A percentile compares a stretch with the other conserved stretches of the same genome.
Evolutionary conservation across 2,113 vertebrate species (phyloP).

Genomic region (Pygathrix nemaeus): DNA sequence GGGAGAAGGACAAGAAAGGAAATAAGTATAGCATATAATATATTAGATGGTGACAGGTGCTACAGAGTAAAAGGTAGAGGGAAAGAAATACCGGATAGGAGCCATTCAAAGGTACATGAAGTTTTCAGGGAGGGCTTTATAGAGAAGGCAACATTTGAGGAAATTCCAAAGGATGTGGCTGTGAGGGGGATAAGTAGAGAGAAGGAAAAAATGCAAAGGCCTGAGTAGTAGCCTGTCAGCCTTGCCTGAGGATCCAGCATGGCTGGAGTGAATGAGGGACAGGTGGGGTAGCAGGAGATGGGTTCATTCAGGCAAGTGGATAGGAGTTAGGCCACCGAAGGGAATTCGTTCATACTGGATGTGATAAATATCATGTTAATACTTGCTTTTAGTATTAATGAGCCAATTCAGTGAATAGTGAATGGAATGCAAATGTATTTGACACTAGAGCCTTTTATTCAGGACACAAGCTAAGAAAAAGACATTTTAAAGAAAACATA

Average conservation of each 20-base stretch:
- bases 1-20: not conserved
- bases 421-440: accelerated
- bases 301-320: not conserved
- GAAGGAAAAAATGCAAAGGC: accelerated
- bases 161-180: accelerated
- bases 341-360: accelerated
- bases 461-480: not conserved
- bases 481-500: not conserved
- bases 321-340: not conserved
- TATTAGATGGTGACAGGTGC: accelerated
- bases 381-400: no score
- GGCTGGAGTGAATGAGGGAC: accelerated
- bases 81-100: accelerated
- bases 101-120: accelerated
- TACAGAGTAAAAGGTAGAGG: accelerated
- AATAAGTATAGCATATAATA: accelerated
- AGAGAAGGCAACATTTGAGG: accelerated
- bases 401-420: no score
- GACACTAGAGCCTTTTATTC: not conserved
- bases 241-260: accelerated
- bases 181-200: accelerated
- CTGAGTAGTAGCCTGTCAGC: accelerated
- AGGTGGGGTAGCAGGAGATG: accelerated
- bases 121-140: not conserved
- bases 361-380: accelerated